Base-by-base conservation (phyloP, 2,797 vertebrate genomes). In the Bradypodion pumilum region DNA sequence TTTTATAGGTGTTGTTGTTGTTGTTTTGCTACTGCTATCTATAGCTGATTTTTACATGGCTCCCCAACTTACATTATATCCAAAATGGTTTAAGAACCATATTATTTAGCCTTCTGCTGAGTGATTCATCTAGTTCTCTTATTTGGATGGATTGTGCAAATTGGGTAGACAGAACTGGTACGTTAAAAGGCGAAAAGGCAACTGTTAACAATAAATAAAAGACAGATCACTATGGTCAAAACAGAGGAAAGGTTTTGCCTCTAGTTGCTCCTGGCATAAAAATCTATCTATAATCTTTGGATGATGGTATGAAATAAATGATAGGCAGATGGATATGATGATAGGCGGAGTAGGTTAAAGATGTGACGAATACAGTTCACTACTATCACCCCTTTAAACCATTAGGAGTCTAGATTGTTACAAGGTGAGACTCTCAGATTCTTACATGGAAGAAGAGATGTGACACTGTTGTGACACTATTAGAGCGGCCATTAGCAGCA, bases 401-500 rank as follows among this genome's bases (percentile, higher is more conserved):
- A n/a, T 87, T 90, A 90, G 91, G 86, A 87, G 81, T 68, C 79
- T 81, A 77, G 77, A 91, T 86, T 85, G 89, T 90, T 92, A 89
- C 86, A 88, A 92, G 91, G 91, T 94, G 90, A 93, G 88, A 85
- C 73, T 91, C 90, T 93, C 89, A 62, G 84, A 92, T 92, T 52
- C 91, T 92, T 88, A 88, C 86, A 90, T 72, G 52, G 86, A 37
- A 70, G 66, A 80, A 84, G 82, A 70, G 74, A 91, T 84, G 91
- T 94, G 93, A 94, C 94, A 94, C 91, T 91, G 88, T 88, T 91
- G 79, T 91, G 91, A 91, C 87, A 80, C 78, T 86, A 84, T 83
- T 89, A 88, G 85, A 91, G 85, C 90, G 90, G 90, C 92, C 92
- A 94, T 94, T 94, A 94, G 90, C 94, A 92, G 91, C 90, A 90